phyloP scores from a whole-genome alignment of 1,140 invertebrate species.

The Littorina saxatilis region DNA sequence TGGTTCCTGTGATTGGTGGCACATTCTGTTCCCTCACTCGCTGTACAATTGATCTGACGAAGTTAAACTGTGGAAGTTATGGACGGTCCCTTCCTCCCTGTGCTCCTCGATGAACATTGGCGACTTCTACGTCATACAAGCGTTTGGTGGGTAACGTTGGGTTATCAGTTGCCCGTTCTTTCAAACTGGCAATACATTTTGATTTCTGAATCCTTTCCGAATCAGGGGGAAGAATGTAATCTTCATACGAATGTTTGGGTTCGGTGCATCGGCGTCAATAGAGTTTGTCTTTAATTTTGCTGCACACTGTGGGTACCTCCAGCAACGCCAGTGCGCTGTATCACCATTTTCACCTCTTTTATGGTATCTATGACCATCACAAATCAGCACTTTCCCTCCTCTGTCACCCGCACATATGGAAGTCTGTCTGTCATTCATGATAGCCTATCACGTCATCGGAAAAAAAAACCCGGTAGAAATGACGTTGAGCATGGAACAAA shows the following conservation, averaged over 20 bases:
- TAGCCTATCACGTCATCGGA: too few relatives aligned
- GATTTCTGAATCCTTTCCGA: conserved; percentile 13
- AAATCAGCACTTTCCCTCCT: too few relatives aligned
- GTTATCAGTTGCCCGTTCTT: conserved; percentile 10
- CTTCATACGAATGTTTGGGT: conserved; percentile 10
- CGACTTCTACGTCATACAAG: background rate
- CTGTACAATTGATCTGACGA: too few relatives aligned
- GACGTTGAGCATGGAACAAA: conserved; percentile 10
- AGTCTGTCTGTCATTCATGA: too few relatives aligned
- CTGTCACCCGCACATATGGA: too few relatives aligned
- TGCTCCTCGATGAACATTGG: too few relatives aligned
- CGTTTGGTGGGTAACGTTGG: conserved; percentile 11
- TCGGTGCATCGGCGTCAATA: conserved; percentile 4
- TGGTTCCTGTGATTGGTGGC: too few relatives aligned
- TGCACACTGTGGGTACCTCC: conserved; percentile 8
- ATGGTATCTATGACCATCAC: too few relatives aligned
- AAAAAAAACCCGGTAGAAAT: background rate
- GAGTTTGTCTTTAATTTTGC: conserved; percentile 11
- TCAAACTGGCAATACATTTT: background rate
- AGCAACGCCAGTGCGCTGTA: conserved; percentile 10
- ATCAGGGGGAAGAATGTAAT: conserved; percentile 5
- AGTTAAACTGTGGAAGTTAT: too few relatives aligned
- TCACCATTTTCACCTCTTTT: too few relatives aligned
- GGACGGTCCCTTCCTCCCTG: too few relatives aligned
- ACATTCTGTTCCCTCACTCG: too few relatives aligned